Evolutionary conservation across 2,797 vertebrate species (phyloP), one percentile per base, ranked within the genome.

Genomic region (Falco naumanni): DNA sequence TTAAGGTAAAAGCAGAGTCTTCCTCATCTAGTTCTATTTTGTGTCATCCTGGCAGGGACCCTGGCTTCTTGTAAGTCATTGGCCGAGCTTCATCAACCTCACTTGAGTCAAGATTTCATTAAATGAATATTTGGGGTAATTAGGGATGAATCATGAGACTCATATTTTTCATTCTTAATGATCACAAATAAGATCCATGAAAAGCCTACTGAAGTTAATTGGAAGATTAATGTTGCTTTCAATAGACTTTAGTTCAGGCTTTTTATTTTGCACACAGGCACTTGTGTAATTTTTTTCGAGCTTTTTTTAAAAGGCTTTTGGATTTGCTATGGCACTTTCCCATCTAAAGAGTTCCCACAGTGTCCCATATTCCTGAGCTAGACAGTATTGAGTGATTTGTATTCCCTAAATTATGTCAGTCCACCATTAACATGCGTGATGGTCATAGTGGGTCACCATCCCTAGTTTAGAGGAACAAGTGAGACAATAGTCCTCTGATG

Each of bases 111-210:
- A 53, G 31, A 87, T 70, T 92, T 77, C 81, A 89, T 94, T 89
- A 87, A 91, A 89, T 77, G 54, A 93, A 41, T 93, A 93, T 96
- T 94, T 90, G 64, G 45, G 28, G 26, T 95, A 93, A 95, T 95
- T 91, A 94, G 34, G 14, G 78, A 91, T 22, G 3, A 91, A 84
- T 93, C 92, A 91, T 64, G 41, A 93, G 89, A 80, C 87, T 95
- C 71, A 20, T 84, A 66, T 29, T 85, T 90, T 93, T 84, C 84
- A 24, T 71, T 90, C 56, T 89, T 94, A 92, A 87, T 80, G 68
- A 89, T 89, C 48, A 79, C 56, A 89, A 87, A 74, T 31, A 89
- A 69, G 84, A 91, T 87, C 84, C 75, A 57, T 77, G 77, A 66
- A 89, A 89, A 83, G 70, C 84, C 81, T 87, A 51, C 84, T 57